Evolutionary conservation across 1,140 invertebrate genomes (phyloP).

Genomic region (Drosophila nebulosa): DNA sequence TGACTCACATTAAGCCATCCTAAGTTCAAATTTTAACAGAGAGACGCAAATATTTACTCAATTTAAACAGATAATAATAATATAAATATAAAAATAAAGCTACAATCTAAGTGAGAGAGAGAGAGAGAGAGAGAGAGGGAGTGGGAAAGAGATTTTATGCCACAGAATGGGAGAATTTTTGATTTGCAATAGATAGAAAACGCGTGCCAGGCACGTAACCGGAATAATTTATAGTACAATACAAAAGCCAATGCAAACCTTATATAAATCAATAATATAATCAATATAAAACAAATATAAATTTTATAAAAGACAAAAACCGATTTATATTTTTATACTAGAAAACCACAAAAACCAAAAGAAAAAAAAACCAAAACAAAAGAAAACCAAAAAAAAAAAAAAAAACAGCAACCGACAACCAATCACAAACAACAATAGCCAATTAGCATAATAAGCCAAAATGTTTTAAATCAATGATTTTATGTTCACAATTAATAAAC

Average conservation of each 20-base stretch:
- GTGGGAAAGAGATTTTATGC: constrained; percentile 69
- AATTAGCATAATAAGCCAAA: constrained; percentile 78
- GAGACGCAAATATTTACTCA: constrained; percentile 5
- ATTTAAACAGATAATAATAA: constrained; percentile 47
- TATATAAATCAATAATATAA: constrained; percentile 48
- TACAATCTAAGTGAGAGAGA: constrained; percentile 48
- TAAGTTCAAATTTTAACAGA: constrained; percentile 70
- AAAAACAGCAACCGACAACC: constrained; percentile 38
- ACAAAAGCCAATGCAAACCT: constrained; percentile 50
- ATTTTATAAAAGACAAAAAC: constrained; percentile 63
- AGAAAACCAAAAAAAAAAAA: constrained; percentile 18
- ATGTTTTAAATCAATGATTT: constrained; percentile 58
- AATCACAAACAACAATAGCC: constrained; percentile 64
- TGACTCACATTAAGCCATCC: constrained; percentile 75
- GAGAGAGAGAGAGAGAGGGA: no score
- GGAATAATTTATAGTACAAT: constrained; percentile 82
- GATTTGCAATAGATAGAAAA: constrained; percentile 79
- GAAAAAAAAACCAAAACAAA: constrained; percentile 7
- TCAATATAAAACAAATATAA: constrained; percentile 64
- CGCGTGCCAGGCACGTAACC: constrained; percentile 63
- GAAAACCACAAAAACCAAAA: constrained; percentile 25
- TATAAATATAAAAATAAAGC: constrained; percentile 62
- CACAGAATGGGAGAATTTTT: constrained; percentile 19
- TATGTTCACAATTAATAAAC: constrained; percentile 56
- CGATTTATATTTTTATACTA: constrained; percentile 81